These are phyloP conservation scores for Drosophila pallidifrons DNA, from an alignment of 1,140 invertebrate genomes.

Conservation along the genomic window DNA sequence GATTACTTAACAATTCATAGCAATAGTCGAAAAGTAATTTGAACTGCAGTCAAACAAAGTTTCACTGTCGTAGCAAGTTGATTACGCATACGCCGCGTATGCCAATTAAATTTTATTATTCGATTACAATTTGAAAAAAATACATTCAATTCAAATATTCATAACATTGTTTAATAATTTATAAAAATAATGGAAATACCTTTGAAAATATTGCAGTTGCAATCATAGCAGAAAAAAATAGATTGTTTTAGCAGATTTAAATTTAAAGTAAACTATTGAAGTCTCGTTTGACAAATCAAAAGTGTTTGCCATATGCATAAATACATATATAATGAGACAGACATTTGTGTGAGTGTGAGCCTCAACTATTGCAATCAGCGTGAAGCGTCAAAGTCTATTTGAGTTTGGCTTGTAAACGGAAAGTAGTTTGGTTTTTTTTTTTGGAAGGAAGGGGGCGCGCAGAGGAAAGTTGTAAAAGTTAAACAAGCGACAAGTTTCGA, in stretches of 20 bases:
- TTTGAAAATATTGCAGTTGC: not conserved
- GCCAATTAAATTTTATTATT: not conserved
- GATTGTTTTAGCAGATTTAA: constrained; percentile 13
- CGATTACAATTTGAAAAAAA: not conserved
- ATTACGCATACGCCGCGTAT: constrained; percentile 21
- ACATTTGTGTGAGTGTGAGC: constrained; percentile 1
- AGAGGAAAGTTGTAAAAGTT: constrained; percentile 73
- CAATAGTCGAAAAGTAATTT: constrained; percentile 4
- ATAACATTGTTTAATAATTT: constrained; percentile 3
- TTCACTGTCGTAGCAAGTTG: not conserved
- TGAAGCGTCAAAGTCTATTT: constrained; percentile 82
- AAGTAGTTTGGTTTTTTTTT: not conserved
- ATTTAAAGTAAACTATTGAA: constrained; percentile 22
- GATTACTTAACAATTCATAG: not conserved
- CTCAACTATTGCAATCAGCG: constrained; percentile 78
- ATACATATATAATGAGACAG: constrained; percentile 51
- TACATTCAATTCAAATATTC: not conserved
- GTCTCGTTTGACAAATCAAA: constrained; percentile 38
- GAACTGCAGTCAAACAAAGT: not conserved
- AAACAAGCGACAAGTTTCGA: constrained; percentile 65
- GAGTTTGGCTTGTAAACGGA: constrained; percentile 52
- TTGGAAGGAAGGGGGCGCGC: not conserved
- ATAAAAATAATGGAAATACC: not conserved
- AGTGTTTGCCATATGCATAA: constrained; percentile 49
- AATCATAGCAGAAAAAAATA: not conserved